Conservation (phyloP, 2,113 vertebrate genomes). For the Labeo rohita region DNA sequence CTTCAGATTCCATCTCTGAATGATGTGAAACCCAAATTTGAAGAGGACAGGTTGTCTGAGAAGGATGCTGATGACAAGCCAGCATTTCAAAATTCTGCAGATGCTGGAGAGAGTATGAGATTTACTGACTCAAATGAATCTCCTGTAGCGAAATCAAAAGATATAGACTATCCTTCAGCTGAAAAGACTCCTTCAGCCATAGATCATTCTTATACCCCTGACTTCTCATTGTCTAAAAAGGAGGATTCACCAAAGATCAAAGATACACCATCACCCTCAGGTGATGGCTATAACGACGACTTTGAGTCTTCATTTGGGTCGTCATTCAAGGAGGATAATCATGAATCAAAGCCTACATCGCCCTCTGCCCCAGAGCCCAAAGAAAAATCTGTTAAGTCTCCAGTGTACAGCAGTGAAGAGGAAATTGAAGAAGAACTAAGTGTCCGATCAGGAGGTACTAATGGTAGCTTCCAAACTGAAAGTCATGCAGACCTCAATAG, state of each 20-base stretch:
- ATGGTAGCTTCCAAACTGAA: conserved; percentile 69
- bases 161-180: conserved; percentile 55
- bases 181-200: conserved; percentile 60
- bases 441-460: conserved; percentile 72
- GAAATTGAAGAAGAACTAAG: conserved; percentile 85
- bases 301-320: conserved; percentile 75
- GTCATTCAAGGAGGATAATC: conserved; percentile 63
- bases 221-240: conserved; percentile 72
- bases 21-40: conserved; percentile 40
- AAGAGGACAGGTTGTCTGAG: conserved; percentile 7
- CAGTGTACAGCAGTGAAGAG: conserved; percentile 70
- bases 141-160: conserved; percentile 59
- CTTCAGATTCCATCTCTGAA: conserved; percentile 59
- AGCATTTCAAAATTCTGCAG: conserved; percentile 32
- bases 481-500: conserved; percentile 77
- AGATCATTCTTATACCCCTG: conserved; percentile 67
- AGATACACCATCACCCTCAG: conserved; percentile 40
- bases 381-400: conserved; percentile 50
- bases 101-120: conserved; percentile 50
- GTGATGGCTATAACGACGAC: conserved; percentile 74
- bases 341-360: conserved; percentile 58
- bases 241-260: conserved; percentile 61
- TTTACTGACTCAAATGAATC: conserved; percentile 29
- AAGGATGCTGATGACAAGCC: not conserved
- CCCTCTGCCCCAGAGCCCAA: conserved; percentile 57